Evolutionary conservation across 2,113 vertebrate genomes (phyloP), one percentile per base, ranked within the genome.

Genomic region (Corythornis madagascariensis): DNA sequence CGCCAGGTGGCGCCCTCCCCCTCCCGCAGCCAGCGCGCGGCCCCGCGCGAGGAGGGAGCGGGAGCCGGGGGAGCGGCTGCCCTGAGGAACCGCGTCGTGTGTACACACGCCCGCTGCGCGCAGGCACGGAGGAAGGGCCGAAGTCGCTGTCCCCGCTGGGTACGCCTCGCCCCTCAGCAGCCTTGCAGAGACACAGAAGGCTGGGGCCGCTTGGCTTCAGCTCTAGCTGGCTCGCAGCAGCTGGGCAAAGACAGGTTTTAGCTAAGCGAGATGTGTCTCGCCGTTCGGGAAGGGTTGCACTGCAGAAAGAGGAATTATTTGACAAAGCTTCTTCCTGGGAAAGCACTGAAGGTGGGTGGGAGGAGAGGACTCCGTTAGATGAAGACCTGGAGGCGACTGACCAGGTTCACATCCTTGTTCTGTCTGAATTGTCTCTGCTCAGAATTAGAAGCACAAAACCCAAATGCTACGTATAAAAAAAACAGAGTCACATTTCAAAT

Each of bases 1-100:
- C 83, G 69, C 63, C 53, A 94, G 93, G 83, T 55, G 86, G 86
- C 90, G 93, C 90, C 63, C 47, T 74, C 11, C 28, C n/a, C 24
- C 35, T 50, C 57, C 47, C 43, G 31, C 60, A 17, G 74, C 45
- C 10, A 24, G 66, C 33, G 6, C 47, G 47, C 38, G 38, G 38
- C 38, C 38, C 38, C 10, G 38, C 9, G 38, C 38, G 38, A 38
- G 38, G 38, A 38, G 38, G 38, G 35, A 38, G 35, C 35, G 35
- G 35, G 35, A 38, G 35, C n/a, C n/a, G n/a, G n/a, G n/a, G n/a
- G n/a, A 38, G 38, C 38, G 38, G 38, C 38, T 38, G 38, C 38
- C 38, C 38, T 10, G 38, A 38, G 38, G 38, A 38, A 11, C 38
- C 38, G 38, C 38, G 38, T 38, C 38, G 38, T 38, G 38, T 38